Percentiles rank a stretch among this genome's conserved stretches.
phyloP scores from a whole-genome alignment of 2,113 vertebrate species.

The Bambusicola thoracicus region DNA sequence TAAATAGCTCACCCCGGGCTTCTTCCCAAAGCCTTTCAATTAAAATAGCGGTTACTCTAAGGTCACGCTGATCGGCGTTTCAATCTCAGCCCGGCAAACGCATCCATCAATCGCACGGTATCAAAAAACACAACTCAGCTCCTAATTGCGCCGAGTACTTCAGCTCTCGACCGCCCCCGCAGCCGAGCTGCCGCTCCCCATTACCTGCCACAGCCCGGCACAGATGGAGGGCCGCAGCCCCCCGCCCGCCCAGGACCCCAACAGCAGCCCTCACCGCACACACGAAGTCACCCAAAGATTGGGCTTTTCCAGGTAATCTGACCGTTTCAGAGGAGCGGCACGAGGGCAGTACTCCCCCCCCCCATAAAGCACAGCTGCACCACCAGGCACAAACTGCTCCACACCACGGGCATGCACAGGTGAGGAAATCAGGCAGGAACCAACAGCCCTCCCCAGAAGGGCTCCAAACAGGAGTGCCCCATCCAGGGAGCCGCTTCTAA shows the following conservation, averaged over 20 bases:
- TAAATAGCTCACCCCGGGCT: conserved; percentile 49
- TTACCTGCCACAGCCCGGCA: not conserved
- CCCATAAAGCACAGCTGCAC: too few relatives aligned
- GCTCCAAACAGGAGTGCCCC: not conserved
- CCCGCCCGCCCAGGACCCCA: not conserved
- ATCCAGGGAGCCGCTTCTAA: accelerated
- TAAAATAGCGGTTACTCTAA: conserved; percentile 8
- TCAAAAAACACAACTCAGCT: not conserved
- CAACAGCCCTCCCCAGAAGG: not conserved
- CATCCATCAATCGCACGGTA: not conserved
- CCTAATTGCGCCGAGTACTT: not conserved
- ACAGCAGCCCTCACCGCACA: not conserved
- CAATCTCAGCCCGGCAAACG: not conserved
- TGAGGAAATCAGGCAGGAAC: not conserved
- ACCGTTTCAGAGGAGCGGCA: accelerated
- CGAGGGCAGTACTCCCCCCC: accelerated
- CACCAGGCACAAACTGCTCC: not conserved
- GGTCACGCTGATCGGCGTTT: not conserved
- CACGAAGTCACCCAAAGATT: accelerated
- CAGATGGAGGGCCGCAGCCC: not conserved
- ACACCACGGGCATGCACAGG: not conserved
- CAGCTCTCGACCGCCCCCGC: accelerated
- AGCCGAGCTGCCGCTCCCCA: not conserved
- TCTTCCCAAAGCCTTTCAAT: conserved; percentile 22
- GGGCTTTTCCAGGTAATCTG: not conserved